These are phyloP conservation scores for Metridium senile DNA, from an alignment of 92 coral and sea anemone species.

Conservation along the genomic window DNA sequence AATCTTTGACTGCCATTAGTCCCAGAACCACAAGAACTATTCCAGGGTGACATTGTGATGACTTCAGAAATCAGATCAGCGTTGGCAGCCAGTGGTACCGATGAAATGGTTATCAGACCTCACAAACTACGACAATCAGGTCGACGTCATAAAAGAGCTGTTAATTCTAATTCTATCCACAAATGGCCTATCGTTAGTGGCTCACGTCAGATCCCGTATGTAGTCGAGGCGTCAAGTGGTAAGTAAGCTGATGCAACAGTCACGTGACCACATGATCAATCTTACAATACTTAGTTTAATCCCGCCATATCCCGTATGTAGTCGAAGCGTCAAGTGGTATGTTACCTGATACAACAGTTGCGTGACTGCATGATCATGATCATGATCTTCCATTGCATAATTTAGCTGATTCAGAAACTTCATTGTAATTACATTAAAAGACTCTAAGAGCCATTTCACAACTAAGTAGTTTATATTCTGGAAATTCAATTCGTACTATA, in stretches of 20 bases:
- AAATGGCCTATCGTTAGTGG: constrained; percentile 48
- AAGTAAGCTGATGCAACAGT: constrained; percentile 2
- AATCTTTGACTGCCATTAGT: constrained; percentile 1
- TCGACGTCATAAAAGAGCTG: constrained; percentile 16
- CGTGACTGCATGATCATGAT: too few relatives aligned
- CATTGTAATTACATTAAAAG: too few relatives aligned
- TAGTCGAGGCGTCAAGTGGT: constrained; percentile 37
- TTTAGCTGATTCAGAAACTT: too few relatives aligned
- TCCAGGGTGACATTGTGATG: constrained; percentile 71
- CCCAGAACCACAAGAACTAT: constrained; percentile 24
- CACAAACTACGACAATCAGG: constrained; percentile 10
- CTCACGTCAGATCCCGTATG: constrained; percentile 50
- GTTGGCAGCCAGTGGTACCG: constrained; percentile 36
- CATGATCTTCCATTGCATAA: too few relatives aligned
- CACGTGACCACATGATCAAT: too few relatives aligned
- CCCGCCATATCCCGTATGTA: too few relatives aligned
- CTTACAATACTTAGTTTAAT: too few relatives aligned
- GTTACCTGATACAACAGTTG: too few relatives aligned
- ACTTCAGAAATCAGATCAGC: constrained; percentile 30
- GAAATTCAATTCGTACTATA: too few relatives aligned
- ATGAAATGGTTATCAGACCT: constrained; percentile 26
- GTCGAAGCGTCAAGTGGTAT: too few relatives aligned
- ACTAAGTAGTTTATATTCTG: too few relatives aligned
- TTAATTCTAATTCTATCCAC: neutral
- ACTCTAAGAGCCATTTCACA: too few relatives aligned